Base-by-base conservation (phyloP, 2,113 vertebrate genomes). In the Lepisosteus oculatus region DNA sequence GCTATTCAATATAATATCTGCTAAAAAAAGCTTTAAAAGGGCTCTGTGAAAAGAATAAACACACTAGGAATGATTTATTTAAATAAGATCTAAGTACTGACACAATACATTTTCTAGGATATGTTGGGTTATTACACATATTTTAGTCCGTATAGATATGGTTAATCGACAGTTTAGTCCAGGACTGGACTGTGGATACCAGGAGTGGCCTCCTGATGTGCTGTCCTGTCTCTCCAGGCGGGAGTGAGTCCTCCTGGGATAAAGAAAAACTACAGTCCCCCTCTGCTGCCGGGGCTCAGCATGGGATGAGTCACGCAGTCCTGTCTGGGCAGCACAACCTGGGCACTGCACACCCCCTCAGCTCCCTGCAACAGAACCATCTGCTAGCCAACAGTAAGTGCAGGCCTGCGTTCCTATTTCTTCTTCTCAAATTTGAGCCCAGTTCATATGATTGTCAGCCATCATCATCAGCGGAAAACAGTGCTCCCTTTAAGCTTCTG, bases 211-310 rank as follows among this genome's bases (percentile, higher is more conserved):
- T 51, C 5, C 51, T 43, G 17, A 45, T 14, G 54, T 14, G 69
- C 61, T 29, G 41, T 15, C 8, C 55, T 67, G 71, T 84, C 80
- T 91, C 55, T 72, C 65, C 84, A 97, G 94, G 93, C 81, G 93
- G 92, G 75, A 95, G 92, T 76, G 93, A 95, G 85, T 93, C 89
- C 43, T 94, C 92, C 51, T 96, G 95, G 95, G 94, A 96, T 75
- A 96, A 95, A 64, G 93, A 95, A 76, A 95, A 95, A 79, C 90
- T 95, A 13, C 93, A 94, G 72, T 92, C 93, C 74, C 90, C 93
- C 68, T 89, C 87, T 43, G 87, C 91, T 3, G 83, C 92, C 0
- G 87, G 87, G 55, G 79, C 87, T 41, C 90, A 83, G 84, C 93
- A 89, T 76, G 89, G 89, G 82, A 79, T 93, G 68, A 72, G 78